Evolutionary conservation across 2,888 invertebrate species (phyloP), one percentile per base, ranked within the genome.

Genomic region (Plusia festucae): DNA sequence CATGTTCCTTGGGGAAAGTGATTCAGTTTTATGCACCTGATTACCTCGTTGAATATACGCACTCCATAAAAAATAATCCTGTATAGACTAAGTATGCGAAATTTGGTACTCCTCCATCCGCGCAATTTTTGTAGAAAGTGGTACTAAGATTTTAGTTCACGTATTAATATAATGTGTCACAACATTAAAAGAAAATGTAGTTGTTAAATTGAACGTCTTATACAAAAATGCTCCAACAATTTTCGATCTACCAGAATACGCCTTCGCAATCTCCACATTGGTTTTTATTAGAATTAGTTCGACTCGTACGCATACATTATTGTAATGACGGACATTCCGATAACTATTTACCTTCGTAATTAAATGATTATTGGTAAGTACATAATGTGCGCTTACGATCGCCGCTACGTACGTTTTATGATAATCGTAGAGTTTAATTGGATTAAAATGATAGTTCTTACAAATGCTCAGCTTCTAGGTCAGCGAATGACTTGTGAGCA

Each of bases 341-440:
- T 85, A 82, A 79, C 78, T 82, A 84, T 85, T 86, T 85, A 85
- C 81, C 83, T 82, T 82, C 81, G 76, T 88, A 86, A 85, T 86
- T 87, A 87, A 85, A 88, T 87, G 86, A 88, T 89, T 87, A 89
- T 88, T 87, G 85, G 85, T 83, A 85, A 82, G 84, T 70, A 83
- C 84, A 78, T 88, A 87, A 87, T 88, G 64, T 76, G 75, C 74
- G 70, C 82, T 78, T 80, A 65, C 64, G 62, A 15, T 40, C 53
- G 30, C 68, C 67, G 78, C 68, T 82, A 59, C 58, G 65, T 66
- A 66, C 63, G 66, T 78, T 79, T 82, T 75, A 81, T 79, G 82
- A 68, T 82, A 82, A 81, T 76, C 74, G 73, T 56, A 63, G 24
- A 58, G 53, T 75, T 60, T 81, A 75, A 82, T 82, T 81, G 81